Evolutionary conservation across 1,140 invertebrate genomes (phyloP), one percentile per base, ranked within the genome.

Genomic region (Maniola jurtina): DNA sequence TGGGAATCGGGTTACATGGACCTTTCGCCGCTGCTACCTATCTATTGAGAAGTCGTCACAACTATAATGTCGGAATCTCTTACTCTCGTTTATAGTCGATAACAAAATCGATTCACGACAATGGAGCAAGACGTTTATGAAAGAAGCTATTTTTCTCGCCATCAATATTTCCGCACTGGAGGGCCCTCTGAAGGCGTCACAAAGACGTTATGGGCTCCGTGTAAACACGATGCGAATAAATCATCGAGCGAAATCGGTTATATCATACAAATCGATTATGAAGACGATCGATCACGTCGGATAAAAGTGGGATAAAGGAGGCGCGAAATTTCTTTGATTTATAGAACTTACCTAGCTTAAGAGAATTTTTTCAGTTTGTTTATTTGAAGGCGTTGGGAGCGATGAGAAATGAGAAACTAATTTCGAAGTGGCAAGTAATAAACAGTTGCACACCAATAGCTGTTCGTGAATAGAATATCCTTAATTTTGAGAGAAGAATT

Each of bases 81-180:
- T 50, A 50, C 8, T 50, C 6, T 50, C 14, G 5, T 50, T 50
- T 50, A 25, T 45, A 16, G 34, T 50, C 34, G 47, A 52, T 50
- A 36, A 6, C 13, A 73, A 82, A 86, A 86, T 86, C 80, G 83
- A 84, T 80, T 79, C 76, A 73, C 68, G 67, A 72, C 66, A 73
- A 78, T 38, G 66, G 59, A 61, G 71, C 61, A 54, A 61, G 52
- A 15, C 54, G 66, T 66, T 69, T 75, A 76, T 76, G 72, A 77
- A 75, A 80, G 74, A 69, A 72, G 76, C 69, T 76, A 80, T 81
- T 85, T 81, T 80, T 81, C 77, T 68, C 42, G 60, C 40, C 71
- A 68, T 80, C 76, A 73, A 79, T 81, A 79, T 78, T 75, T 67
- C 61, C 57, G 70, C 65, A 64, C 56, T 67, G 70, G 75, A 71